Evolutionary conservation across 1,140 invertebrate species (phyloP).

Genomic region (Glomeris maerens): DNA sequence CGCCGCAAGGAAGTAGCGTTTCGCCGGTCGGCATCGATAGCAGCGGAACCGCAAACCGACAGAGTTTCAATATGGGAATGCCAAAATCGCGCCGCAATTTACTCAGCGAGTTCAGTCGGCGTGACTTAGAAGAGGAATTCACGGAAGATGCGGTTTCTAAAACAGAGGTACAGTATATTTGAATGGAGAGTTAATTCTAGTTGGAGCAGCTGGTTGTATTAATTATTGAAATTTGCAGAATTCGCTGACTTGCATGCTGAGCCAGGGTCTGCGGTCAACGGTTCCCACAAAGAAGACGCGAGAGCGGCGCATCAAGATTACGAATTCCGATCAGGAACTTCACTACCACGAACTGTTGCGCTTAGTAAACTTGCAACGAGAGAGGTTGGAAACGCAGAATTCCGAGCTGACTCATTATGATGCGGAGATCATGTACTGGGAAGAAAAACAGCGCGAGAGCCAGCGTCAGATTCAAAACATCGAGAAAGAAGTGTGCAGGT

Average conservation of each 20-base stretch:
- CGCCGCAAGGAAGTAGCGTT: slow-evolving; percentile 17
- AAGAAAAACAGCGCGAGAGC: slow-evolving; percentile 69
- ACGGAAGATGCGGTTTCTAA: not conserved
- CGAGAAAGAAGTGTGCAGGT: slow-evolving; percentile 59
- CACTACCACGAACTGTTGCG: slow-evolving; percentile 57
- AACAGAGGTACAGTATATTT: not conserved
- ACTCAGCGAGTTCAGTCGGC: not conserved
- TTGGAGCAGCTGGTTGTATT: no score
- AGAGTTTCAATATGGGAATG: not conserved
- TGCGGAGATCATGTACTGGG: slow-evolving; percentile 69
- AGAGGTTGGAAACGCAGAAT: slow-evolving; percentile 73
- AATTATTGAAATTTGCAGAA: no score
- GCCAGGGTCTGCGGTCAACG: no score
- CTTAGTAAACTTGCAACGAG: slow-evolving; percentile 74
- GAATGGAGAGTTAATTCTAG: no score
- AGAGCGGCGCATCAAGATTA: no score
- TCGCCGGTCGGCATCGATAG: slow-evolving; percentile 12
- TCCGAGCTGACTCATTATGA: slow-evolving; percentile 62
- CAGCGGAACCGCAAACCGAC: slow-evolving; percentile 1
- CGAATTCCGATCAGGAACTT: no score
- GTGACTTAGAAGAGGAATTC: not conserved
- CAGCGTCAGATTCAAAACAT: slow-evolving; percentile 67
- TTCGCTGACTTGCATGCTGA: no score
- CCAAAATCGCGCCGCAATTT: not conserved
- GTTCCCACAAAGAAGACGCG: no score